Base-by-base conservation (phyloP, 2,888 invertebrate genomes). In the Cyaniris semiargus region DNA sequence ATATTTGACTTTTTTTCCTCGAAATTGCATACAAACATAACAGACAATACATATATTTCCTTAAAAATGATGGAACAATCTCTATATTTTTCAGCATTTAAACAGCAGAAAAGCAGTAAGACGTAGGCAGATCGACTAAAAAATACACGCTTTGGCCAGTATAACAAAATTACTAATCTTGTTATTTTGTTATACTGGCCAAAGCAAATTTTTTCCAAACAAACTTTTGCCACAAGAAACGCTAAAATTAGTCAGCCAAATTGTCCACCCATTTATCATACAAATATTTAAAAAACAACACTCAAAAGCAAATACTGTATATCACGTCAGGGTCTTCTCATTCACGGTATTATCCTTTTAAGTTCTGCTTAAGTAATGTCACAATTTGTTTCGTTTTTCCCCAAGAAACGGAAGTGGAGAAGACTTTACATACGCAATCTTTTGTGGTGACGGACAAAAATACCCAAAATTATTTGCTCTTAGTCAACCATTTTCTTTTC, bases 401-500 rank as follows among this genome's bases (percentile, higher is more conserved):
- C 21, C 38, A 38, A 71, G 38, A 10, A 71, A 71, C 34, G 71
- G 71, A 71, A 38, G 21, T 71, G 7, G 18, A 38, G 21, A 44
- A 38, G 44, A n/a, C 34, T 21, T 71, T 31, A 38, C 38, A 44
- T 71, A 34, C 71, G 34, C 38, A 21, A 38, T 38, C 21, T 15
- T 71, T 38, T 70, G 34, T 18, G n/a, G n/a, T 34, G 71, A 21
- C n/a, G 8, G n/a, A 71, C 71, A 71, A 31, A 71, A 38, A 38
- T 44, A 71, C 38, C 71, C 38, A 4, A 71, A 34, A 71, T 71
- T 71, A 21, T 71, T 71, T 71, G 44, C 71, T 38, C 34, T 71
- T 71, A 71, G 44, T 71, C 71, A 44, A 34, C 18, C 71, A 31
- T 27, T 70, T 70, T 27, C 15, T 70, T 70, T 70, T 58, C 21